These are phyloP conservation scores for Troides aeacus DNA, from an alignment of 2,888 invertebrate species.

Conservation along the genomic window DNA sequence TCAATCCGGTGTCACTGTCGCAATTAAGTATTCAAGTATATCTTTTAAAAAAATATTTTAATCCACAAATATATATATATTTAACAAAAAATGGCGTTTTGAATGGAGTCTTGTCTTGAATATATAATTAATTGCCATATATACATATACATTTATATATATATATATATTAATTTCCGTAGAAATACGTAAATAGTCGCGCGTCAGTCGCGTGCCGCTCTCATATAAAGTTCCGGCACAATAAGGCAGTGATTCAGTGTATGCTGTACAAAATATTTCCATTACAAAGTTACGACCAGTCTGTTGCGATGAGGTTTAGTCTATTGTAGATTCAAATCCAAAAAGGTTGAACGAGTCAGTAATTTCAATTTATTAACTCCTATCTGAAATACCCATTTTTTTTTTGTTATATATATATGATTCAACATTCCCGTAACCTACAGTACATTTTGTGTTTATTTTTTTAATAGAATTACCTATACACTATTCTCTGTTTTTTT, in stretches of 20 bases:
- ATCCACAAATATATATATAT: conserved; percentile 23
- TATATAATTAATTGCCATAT: conserved; percentile 26
- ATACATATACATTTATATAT: conserved; percentile 37
- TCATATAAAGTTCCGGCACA: conserved; percentile 71
- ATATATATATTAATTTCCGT: conserved; percentile 16
- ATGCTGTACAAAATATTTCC: conserved; percentile 77
- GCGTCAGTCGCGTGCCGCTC: conserved; percentile 41
- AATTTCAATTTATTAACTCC: conserved; percentile 70
- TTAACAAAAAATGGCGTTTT: conserved; percentile 19
- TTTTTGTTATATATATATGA: conserved; percentile 57
- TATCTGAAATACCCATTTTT: conserved; percentile 72
- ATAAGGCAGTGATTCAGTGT: conserved; percentile 79
- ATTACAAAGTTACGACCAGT: conserved; percentile 75
- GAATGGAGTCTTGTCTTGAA: conserved; percentile 6
- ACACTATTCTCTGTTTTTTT: conserved; percentile 66
- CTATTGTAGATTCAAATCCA: conserved; percentile 80
- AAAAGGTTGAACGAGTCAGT: conserved; percentile 76
- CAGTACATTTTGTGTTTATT: conserved; percentile 75
- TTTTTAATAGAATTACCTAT: conserved; percentile 70
- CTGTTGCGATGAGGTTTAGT: conserved; percentile 74
- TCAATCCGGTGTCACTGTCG: not conserved
- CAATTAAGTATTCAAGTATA: conserved; percentile 33
- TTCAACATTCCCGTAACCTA: conserved; percentile 78
- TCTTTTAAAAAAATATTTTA: conserved; percentile 29
- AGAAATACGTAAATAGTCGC: conserved; percentile 41